Base-by-base conservation (phyloP, 2,888 invertebrate species). In the Leptopterna dolabrata region DNA sequence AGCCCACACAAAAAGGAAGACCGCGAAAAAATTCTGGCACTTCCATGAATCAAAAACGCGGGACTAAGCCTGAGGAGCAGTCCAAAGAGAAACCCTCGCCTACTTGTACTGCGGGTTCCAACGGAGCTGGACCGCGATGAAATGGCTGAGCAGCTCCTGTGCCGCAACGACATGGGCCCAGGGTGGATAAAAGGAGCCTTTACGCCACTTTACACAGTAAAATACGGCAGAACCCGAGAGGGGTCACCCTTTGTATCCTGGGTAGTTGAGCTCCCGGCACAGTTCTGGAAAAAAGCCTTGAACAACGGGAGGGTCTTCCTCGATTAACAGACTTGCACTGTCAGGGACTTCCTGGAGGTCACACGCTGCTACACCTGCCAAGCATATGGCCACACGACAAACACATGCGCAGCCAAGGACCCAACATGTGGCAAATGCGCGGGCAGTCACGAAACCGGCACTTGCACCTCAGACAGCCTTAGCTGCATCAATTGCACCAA, bases 321-420 rank as follows among this genome's bases (percentile, higher is more conserved):
- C 2, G 81, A 81, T n/a, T 81, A 51, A 51, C 27, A 51, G 14
- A 27, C 55, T 3, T 51, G 81, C 14, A 0, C 4, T 2, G 81
- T 81, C 47, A 24, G 55, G 27, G 27, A 47, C 29, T 51, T 45
- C 55, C 30, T 81, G 9, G 47, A 51, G 55, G 51, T 55, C 6
- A 51, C 81, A 1, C 51, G 81, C 9, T 81, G 81, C 55, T 81
- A 45, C 55, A 81, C 2, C 9, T 81, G 81, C 81, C 81, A 81
- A 16, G 81, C 47, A n/a, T 81, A 81, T 29, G 81, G 81, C 51
- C 81, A 81, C 29, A 47, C 36, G 0, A 29, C 55, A 24, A 81
- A 47, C 11, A 29, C 47, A 11, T 81, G 81, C 16, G n/a, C 51
- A 16, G 0, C 27, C 16, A 1, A 55, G 16, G 36, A 9, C 14